Evolutionary conservation across 2,888 invertebrate species (phyloP), one percentile per base, ranked within the genome.

Genomic region (Apeira syringaria): DNA sequence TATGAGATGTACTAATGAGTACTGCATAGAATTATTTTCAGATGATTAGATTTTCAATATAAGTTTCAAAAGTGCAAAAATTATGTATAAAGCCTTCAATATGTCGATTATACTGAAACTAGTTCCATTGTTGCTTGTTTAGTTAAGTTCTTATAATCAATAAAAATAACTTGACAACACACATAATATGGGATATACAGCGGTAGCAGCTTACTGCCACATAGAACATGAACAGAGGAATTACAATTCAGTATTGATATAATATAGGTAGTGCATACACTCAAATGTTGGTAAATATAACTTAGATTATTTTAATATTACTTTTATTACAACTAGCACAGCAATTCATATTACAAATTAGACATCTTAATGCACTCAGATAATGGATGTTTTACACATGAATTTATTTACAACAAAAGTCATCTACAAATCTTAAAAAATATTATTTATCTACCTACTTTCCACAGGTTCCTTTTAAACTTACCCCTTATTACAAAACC

Each of bases 321-420:
- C 36, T 20, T 25, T 36, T 42, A 34, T 46, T 53, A 56, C 17
- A 18, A 47, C 47, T 53, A 53, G 48, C 53, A 51, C 53, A 56
- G 53, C 46, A 53, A 53, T 42, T 45, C 24, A 42, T 33, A 34
- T 40, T 7, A 42, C 5, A 24, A 35, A 29, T 47, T 50, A 53
- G 32, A 38, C 7, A 27, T 40, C 29, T 47, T 53, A 53, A n/a
- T n/a, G 32, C 38, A 38, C 38, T 41, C 46, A 33, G 26, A 22
- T 47, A 37, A 46, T 36, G 41, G 32, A 40, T 47, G 18, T 29
- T 54, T 42, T 35, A 46, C 46, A 34, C 42, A 50, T 42, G 38
- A 28, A n/a, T n/a, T n/a, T n/a, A n/a, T n/a, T n/a, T n/a, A n/a
- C n/a, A n/a, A n/a, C n/a, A n/a, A n/a, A n/a, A n/a, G n/a, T n/a